These are phyloP conservation scores for Himantopus leucocephalus DNA, from an alignment of 2,113 vertebrate species.

Conservation along the genomic window DNA sequence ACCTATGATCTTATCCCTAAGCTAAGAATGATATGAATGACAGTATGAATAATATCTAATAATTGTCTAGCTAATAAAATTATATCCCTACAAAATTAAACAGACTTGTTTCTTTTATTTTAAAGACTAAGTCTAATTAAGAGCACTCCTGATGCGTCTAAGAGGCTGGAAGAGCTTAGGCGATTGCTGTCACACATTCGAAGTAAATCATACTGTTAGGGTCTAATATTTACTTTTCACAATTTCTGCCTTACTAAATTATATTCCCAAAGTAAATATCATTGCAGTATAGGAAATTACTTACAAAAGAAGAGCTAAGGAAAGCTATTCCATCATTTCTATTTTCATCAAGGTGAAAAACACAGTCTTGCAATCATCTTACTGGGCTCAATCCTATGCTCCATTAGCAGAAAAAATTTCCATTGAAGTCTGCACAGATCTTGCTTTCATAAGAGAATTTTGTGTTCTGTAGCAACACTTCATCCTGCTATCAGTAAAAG, in stretches of 20 bases:
- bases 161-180: not conserved
- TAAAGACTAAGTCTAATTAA: not conserved
- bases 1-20: not conserved
- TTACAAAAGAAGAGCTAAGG: not conserved
- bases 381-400: not conserved
- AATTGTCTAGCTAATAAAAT: not conserved
- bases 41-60: not conserved
- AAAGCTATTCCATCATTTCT: not conserved
- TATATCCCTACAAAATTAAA: not conserved
- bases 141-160: not conserved
- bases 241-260: not conserved
- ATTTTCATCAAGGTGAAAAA: not conserved
- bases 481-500: not conserved
- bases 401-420: conserved; percentile 1
- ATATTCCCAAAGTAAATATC: not conserved
- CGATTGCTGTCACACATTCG: not conserved
- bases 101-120: not conserved
- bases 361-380: not conserved
- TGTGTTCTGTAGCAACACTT: not conserved
- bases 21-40: not conserved
- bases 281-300: not conserved
- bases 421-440: not conserved
- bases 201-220: not conserved
- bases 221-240: not conserved
- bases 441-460: not conserved